A percentile compares a stretch with the other conserved stretches of the same genome.
These are phyloP conservation scores for Mustelus asterias DNA, from an alignment of 2,113 vertebrate species.

Conservation along the genomic window DNA sequence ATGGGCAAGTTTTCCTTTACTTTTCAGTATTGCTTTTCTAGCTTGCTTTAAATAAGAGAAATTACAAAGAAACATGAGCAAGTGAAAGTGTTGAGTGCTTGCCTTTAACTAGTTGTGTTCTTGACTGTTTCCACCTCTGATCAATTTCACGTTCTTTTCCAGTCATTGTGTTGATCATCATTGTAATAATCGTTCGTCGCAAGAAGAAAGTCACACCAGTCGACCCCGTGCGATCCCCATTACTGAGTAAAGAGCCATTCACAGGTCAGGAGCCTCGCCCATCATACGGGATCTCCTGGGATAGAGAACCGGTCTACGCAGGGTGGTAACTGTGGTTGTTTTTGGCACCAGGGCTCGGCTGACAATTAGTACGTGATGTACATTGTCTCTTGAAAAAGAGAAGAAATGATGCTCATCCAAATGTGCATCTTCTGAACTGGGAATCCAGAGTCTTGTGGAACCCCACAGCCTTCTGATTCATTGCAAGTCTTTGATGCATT, in stretches of 20 bases:
- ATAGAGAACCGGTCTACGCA: slow-evolving; percentile 72
- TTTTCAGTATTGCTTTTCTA: background rate
- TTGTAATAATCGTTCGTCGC: slow-evolving; percentile 58
- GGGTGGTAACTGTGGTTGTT: slow-evolving; percentile 64
- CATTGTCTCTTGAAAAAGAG: background rate
- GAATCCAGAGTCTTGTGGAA: background rate
- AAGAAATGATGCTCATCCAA: background rate
- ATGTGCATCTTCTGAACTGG: background rate
- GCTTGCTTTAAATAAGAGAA: background rate
- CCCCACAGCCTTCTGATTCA: background rate
- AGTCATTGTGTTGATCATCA: slow-evolving; percentile 63
- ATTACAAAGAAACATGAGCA: background rate
- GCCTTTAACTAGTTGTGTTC: background rate
- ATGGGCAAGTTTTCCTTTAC: too few species aligned
- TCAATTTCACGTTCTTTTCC: background rate
- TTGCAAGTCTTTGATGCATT: background rate
- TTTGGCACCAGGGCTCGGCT: background rate
- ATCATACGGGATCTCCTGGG: slow-evolving; percentile 59
- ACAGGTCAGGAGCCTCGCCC: slow-evolving; percentile 40
- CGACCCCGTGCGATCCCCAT: slow-evolving; percentile 51
- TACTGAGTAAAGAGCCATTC: slow-evolving; percentile 57
- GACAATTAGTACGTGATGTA: background rate
- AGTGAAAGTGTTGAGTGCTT: background rate
- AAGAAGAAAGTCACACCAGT: slow-evolving; percentile 53
- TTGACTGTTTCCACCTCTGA: background rate